These are phyloP conservation scores for Kobus ellipsiprymnus DNA, from an alignment of 2,113 vertebrate species.

Conservation along the genomic window DNA sequence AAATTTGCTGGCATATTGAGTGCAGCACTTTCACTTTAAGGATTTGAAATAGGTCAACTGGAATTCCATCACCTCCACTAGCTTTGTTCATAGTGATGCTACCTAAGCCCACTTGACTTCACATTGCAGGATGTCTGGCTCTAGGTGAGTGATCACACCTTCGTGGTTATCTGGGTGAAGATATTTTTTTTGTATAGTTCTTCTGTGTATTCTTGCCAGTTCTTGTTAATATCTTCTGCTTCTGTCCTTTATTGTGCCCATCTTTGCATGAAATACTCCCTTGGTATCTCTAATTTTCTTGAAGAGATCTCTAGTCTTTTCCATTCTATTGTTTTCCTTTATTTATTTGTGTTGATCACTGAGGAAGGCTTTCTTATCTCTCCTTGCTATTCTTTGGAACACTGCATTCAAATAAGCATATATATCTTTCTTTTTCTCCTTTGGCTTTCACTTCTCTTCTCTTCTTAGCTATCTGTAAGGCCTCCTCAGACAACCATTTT, in stretches of 20 bases:
- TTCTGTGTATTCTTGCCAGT: not conserved
- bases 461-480: not conserved
- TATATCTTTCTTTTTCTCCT: not conserved
- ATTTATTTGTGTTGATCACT: not conserved
- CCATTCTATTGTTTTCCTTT: not conserved
- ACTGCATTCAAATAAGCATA: not conserved
- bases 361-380: not conserved
- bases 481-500: not conserved
- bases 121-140: no score
- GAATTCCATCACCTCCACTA: no score
- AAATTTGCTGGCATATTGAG: no score
- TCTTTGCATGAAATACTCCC: not conserved
- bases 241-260: not conserved
- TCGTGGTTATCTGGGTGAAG: not conserved
- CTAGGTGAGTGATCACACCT: no score
- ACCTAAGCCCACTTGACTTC: no score
- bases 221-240: not conserved
- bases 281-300: not conserved
- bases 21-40: no score
- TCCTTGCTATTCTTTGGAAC: not conserved
- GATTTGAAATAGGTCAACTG: no score
- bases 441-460: not conserved
- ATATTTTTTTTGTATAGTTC: not conserved
- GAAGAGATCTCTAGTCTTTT: not conserved
- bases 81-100: no score